Conservation (phyloP, 2,113 vertebrate genomes). For the Formicarius rufipectus region DNA sequence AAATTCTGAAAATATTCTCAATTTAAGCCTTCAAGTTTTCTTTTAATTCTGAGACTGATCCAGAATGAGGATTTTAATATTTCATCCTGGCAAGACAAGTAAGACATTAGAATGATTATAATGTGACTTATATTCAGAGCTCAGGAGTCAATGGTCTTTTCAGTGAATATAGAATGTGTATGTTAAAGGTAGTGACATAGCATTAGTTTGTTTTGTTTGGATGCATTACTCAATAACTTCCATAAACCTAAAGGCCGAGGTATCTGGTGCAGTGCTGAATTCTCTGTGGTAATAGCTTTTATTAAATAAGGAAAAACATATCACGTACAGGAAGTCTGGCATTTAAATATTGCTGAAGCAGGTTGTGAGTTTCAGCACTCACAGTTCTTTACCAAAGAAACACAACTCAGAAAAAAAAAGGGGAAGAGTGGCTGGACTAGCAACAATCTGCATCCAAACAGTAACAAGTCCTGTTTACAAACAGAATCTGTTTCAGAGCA, state of each 20-base stretch:
- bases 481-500: slow-evolving; percentile 23
- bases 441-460: not conserved
- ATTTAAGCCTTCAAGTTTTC: not conserved
- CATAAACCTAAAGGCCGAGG: not conserved
- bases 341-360: not conserved
- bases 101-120: not conserved
- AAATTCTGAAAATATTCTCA: not conserved
- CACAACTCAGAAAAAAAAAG: not conserved
- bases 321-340: not conserved
- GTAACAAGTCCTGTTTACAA: slow-evolving; percentile 29
- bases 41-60: not conserved
- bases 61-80: not conserved
- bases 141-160: not conserved
- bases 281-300: not conserved
- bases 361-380: not conserved
- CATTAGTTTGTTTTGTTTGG: not conserved
- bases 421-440: not conserved
- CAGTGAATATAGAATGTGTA: not conserved
- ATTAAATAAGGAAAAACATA: not conserved
- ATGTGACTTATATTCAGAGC: not conserved
- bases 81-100: not conserved
- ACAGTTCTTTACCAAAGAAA: not conserved
- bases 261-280: not conserved
- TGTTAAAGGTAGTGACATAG: not conserved
- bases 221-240: not conserved